Percentiles rank a stretch among this genome's conserved stretches.
phyloP scores from a whole-genome alignment of 2,888 invertebrate genomes.

The Lydus trimaculatus region DNA sequence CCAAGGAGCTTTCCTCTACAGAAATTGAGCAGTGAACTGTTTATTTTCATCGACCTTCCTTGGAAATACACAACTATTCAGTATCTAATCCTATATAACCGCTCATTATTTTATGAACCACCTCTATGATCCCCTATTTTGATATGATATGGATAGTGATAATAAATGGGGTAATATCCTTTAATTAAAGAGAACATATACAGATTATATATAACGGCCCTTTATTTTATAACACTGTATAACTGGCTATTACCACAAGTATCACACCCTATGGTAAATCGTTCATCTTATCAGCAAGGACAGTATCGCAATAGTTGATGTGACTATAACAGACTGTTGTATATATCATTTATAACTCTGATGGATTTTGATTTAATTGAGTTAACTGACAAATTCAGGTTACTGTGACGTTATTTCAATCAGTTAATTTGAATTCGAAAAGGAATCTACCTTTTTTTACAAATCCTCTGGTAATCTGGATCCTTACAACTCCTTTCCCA shows the following conservation, averaged over 20 bases:
- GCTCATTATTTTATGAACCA: neutral
- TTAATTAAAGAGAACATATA: neutral
- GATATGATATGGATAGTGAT: neutral
- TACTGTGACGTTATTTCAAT: no score
- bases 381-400: neutral
- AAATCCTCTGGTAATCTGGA: no score
- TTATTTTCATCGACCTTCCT: neutral
- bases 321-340: neutral
- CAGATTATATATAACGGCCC: neutral
- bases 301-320: neutral
- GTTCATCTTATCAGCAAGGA: neutral
- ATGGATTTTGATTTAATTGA: neutral
- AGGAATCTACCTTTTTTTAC: no score
- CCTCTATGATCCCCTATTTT: neutral
- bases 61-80: neutral
- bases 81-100: neutral
- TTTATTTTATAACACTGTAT: neutral
- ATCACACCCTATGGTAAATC: neutral
- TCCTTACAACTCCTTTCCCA: no score
- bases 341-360: slow-evolving; percentile 2
- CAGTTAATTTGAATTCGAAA: no score
- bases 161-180: slow-evolving; percentile 3
- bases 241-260: neutral
- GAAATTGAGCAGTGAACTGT: slow-evolving; percentile 4
- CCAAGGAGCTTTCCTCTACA: neutral